phyloP scores from a whole-genome alignment of 2,113 vertebrate species.

The Coregonus clupeaformis region DNA sequence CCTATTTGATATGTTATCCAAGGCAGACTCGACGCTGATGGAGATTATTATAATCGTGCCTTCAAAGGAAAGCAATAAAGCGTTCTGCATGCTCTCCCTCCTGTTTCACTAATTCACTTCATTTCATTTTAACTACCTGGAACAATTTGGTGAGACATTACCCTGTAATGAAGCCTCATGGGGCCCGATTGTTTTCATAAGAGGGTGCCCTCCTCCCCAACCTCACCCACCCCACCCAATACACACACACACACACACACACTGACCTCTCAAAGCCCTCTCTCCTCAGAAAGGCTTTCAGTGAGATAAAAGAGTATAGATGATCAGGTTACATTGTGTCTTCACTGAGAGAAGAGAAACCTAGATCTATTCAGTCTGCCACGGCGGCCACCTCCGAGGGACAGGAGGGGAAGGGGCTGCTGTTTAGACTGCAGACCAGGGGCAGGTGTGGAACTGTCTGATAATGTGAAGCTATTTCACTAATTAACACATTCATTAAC shows the following conservation, averaged over 20 bases:
- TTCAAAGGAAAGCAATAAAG: background rate
- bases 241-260: conserved; percentile 11
- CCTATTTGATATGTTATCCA: background rate
- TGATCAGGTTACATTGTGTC: conserved; percentile 21
- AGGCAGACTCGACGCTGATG: background rate
- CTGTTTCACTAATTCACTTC: background rate
- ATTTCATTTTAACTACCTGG: conserved; percentile 76
- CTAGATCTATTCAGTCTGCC: too few species aligned
- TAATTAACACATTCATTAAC: background rate
- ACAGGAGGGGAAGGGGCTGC: too few species aligned
- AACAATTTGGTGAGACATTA: conserved; percentile 82
- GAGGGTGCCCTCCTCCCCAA: conserved; percentile 51
- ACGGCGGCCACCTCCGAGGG: too few species aligned
- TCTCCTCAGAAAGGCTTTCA: conserved; percentile 40
- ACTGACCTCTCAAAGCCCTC: conserved; percentile 3
- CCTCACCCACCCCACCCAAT: background rate
- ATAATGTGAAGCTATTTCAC: too few species aligned
- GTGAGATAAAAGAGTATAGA: conserved; percentile 44
- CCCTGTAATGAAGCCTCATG: conserved; percentile 70
- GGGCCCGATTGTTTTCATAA: conserved; percentile 66
- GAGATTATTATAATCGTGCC: background rate
- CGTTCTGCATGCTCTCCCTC: background rate
- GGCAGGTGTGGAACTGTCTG: too few species aligned
- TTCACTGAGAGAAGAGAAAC: background rate
- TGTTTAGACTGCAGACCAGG: too few species aligned